Evolutionary conservation across 2,888 invertebrate species (phyloP).

Genomic region (Meganola albula): DNA sequence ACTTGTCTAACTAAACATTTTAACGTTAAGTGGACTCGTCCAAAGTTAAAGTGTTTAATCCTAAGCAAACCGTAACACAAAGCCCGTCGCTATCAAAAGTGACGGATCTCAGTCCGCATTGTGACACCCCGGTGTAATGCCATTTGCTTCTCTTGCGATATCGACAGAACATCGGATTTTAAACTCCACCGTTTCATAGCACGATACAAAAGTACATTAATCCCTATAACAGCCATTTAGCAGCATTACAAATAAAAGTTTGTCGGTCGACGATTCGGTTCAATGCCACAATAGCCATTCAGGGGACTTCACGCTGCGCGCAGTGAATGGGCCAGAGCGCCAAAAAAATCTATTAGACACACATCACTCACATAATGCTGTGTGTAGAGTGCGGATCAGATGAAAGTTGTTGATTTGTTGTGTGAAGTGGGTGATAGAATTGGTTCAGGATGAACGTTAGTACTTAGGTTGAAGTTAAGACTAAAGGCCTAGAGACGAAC

Average conservation of each 20-base stretch:
- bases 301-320: slow-evolving; percentile 68
- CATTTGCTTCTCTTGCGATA: slow-evolving; percentile 34
- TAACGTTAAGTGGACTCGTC: slow-evolving; percentile 41
- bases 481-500: too few relatives aligned
- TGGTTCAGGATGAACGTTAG: too few relatives aligned
- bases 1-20: slow-evolving; percentile 32
- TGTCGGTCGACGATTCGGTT: slow-evolving; percentile 49
- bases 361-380: slow-evolving; percentile 71
- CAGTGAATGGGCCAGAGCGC: slow-evolving; percentile 66
- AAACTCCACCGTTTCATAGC: slow-evolving; percentile 44
- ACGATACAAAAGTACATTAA: slow-evolving; percentile 68
- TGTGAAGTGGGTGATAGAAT: slow-evolving; percentile 32
- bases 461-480: too few relatives aligned
- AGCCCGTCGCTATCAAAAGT: slow-evolving; percentile 52
- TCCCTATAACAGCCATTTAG: slow-evolving; percentile 75
- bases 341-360: slow-evolving; percentile 75
- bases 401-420: slow-evolving; percentile 49
- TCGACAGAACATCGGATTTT: slow-evolving; percentile 36
- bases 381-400: slow-evolving; percentile 48
- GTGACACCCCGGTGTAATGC: slow-evolving; percentile 35
- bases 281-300: slow-evolving; percentile 68
- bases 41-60: slow-evolving; percentile 54
- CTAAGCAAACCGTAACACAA: slow-evolving; percentile 56
- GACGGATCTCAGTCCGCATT: slow-evolving; percentile 65
- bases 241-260: slow-evolving; percentile 73